Base-by-base conservation (phyloP, 2,113 vertebrate species). In the Caloenas nicobarica region DNA sequence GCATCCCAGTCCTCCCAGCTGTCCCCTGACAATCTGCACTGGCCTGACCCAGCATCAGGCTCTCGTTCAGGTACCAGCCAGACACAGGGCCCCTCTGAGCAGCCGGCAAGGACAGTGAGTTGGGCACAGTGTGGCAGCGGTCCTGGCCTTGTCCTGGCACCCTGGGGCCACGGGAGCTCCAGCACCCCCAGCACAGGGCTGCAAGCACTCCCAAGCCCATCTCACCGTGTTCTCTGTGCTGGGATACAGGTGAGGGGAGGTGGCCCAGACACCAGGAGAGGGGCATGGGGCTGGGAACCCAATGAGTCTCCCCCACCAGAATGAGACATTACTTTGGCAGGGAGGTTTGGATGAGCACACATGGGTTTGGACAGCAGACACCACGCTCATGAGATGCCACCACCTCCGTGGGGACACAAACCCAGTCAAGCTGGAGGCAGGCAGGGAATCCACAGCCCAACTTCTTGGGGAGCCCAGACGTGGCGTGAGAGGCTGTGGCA, bases 1-100 rank as follows among this genome's bases (percentile, higher is more conserved):
- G 94, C 91, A 96, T 97, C 92, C 81, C 77, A 92, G 92, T 77
- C 88, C 76, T 93, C 92, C 91, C 95, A 97, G 95, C 92, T 96
- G 96, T 97, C 96, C 69, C 88, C 86, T 97, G 96, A 93, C 96
- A 96, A 95, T 95, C 93, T 96, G 66, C 0, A 0, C 34, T 58
- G 34, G 57, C 74, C 85, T 94, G 85, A 89, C 44, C 89, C 7
- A 0, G 69, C 81, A 73, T n/a, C 84, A 86, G 77, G 81, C 89
- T 86, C 68, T 87, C 61, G 34, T 81, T 82, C 96, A 92, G 94
- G 94, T 95, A 82, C 48, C 0, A 0, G 24, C 40, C 0, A 1
- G 56, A 38, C 77, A 17, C 2, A 4, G 17, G 72, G 68, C 23
- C 50, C 64, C 46, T 50, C 1, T 0, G 44, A 74, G 38, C 4